These are phyloP conservation scores for Amphipyra tragopoginis DNA, from an alignment of 2,888 invertebrate species.

Conservation along the genomic window DNA sequence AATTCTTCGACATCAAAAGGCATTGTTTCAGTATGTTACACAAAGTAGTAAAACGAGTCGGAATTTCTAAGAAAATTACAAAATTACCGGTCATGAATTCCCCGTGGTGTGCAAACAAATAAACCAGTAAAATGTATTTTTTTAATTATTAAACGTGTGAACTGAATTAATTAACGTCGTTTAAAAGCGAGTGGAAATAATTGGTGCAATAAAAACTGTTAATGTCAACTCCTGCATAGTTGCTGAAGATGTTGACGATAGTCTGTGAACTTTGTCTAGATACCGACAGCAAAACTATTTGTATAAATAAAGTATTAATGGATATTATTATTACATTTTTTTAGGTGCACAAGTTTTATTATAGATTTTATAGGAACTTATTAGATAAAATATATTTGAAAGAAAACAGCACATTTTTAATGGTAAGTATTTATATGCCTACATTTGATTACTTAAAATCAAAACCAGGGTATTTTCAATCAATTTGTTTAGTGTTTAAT, in stretches of 20 bases:
- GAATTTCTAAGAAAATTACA: slow-evolving; percentile 33
- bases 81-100: slow-evolving; percentile 26
- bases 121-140: slow-evolving; percentile 43
- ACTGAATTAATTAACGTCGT: slow-evolving; percentile 66
- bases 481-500: slow-evolving; percentile 41
- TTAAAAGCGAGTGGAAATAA: slow-evolving; percentile 62
- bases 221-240: slow-evolving; percentile 51
- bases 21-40: slow-evolving; percentile 39
- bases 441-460: background rate
- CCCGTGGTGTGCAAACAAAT: slow-evolving; percentile 22
- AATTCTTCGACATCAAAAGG: slow-evolving; percentile 27
- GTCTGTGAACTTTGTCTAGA: slow-evolving; percentile 2
- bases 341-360: too few relatives aligned
- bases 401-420: too few relatives aligned
- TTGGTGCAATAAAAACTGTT: slow-evolving; percentile 63
- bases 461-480: slow-evolving; percentile 18
- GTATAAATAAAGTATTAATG: too few relatives aligned
- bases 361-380: too few relatives aligned
- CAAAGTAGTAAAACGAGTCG: slow-evolving; percentile 28
- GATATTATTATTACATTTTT: too few relatives aligned
- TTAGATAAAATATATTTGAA: too few relatives aligned
- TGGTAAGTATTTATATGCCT: too few relatives aligned
- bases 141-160: slow-evolving; percentile 63
- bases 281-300: too few relatives aligned
- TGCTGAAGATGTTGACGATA: slow-evolving; percentile 23